Conservation (phyloP, 2,113 vertebrate species). For the Forbesichthys agassizii region DNA sequence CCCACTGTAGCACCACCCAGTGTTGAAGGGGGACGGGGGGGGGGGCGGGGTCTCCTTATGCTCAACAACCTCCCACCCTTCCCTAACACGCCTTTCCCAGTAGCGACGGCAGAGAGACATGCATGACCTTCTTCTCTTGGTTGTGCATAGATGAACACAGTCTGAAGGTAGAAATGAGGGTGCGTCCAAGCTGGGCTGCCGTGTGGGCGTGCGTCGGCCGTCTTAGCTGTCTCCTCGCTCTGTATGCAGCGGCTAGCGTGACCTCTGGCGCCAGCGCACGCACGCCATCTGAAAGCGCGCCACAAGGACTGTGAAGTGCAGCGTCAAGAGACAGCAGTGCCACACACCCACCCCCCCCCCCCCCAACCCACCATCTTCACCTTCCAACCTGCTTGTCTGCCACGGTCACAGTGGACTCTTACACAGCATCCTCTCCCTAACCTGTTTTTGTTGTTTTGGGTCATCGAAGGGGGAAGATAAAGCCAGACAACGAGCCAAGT, state of each 20-base stretch:
- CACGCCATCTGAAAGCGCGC: too few species aligned
- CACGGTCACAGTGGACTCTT: too few species aligned
- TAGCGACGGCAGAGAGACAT: conserved; percentile 21
- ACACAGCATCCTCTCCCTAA: background rate
- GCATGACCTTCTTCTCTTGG: conserved; percentile 24
- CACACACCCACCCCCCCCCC: background rate
- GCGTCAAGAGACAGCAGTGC: background rate
- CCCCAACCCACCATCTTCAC: too few species aligned
- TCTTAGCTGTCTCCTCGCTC: background rate
- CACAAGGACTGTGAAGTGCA: too few species aligned
- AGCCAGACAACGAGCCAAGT: background rate
- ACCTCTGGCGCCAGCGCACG: conserved; percentile 17
- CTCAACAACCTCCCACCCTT: conserved; percentile 8
- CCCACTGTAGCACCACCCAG: conserved; percentile 57
- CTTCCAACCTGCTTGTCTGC: too few species aligned
- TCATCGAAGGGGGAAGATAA: background rate
- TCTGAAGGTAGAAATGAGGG: background rate
- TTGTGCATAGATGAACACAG: background rate
- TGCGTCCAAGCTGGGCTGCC: background rate
- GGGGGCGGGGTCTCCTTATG: conserved; percentile 34
- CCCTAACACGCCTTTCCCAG: background rate
- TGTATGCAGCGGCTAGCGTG: conserved; percentile 29
- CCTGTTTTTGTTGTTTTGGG: background rate
- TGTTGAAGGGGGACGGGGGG: conserved; percentile 19
- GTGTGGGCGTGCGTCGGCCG: too few species aligned